Conservation (phyloP, 2,113 vertebrate genomes). For the Megaceryle maxima region DNA sequence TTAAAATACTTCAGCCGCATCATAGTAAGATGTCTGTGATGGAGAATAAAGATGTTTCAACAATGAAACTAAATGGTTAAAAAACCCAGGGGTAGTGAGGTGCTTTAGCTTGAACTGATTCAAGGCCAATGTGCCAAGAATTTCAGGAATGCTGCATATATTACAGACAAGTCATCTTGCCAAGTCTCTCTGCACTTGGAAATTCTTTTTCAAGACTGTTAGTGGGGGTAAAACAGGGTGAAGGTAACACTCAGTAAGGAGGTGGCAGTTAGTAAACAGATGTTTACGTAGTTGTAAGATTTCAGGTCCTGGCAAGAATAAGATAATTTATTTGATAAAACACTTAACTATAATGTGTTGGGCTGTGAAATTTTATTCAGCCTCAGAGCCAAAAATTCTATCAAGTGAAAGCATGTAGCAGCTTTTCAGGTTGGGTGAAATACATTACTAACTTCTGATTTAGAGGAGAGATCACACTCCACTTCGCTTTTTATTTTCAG, state of each 20-base stretch:
- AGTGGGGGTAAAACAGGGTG: not conserved
- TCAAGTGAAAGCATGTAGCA: not conserved
- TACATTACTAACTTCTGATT: not conserved
- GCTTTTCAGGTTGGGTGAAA: not conserved
- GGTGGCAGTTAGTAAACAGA: slow-evolving; percentile 23
- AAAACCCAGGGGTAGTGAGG: not conserved
- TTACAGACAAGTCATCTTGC: not conserved
- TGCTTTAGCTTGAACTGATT: slow-evolving; percentile 1
- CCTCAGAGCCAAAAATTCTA: not conserved
- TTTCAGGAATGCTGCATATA: slow-evolving; percentile 48
- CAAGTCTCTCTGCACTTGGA: not conserved
- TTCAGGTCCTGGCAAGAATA: not conserved
- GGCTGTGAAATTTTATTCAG: slow-evolving; percentile 15
- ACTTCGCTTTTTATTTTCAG: not conserved
- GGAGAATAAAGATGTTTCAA: not conserved
- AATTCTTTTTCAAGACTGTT: not conserved
- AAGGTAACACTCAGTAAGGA: not conserved
- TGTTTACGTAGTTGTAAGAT: not conserved
- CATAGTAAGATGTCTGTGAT: not conserved
- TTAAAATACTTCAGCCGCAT: not conserved
- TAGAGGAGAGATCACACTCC: not conserved
- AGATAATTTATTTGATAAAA: not conserved
- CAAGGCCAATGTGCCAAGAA: slow-evolving; percentile 5
- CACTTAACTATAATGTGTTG: not conserved
- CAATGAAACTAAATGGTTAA: not conserved